These are phyloP conservation scores for Myripristis murdjan DNA, from an alignment of 2,797 vertebrate species.

Conservation along the genomic window DNA sequence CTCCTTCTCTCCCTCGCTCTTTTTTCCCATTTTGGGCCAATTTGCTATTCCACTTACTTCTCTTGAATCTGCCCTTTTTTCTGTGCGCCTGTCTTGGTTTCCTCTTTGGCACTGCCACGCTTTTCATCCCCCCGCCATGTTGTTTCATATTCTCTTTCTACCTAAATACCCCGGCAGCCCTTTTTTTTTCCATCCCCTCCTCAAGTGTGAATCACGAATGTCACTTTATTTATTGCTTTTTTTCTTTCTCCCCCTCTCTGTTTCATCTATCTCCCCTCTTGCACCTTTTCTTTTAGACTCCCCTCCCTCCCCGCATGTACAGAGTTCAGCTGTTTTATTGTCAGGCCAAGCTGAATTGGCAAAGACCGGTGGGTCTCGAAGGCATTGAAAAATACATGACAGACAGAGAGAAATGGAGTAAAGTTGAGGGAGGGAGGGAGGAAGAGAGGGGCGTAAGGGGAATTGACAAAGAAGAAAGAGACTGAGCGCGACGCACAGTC, in stretches of 20 bases:
- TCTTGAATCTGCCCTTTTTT: not conserved
- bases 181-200: slow-evolving; percentile 2
- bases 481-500: slow-evolving; percentile 9
- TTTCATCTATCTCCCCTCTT: not conserved
- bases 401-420: slow-evolving; percentile 48
- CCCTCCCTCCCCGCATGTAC: slow-evolving; percentile 5
- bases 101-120: not conserved
- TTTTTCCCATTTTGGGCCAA: slow-evolving; percentile 10
- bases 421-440: slow-evolving; percentile 50
- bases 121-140: not conserved
- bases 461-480: slow-evolving; percentile 47
- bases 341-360: slow-evolving; percentile 48
- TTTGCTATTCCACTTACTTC: slow-evolving; percentile 26
- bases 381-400: slow-evolving; percentile 67
- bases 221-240: not conserved
- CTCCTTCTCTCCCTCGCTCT: too few relatives aligned
- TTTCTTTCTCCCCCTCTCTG: not conserved
- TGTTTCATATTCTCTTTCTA: not conserved
- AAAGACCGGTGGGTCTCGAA: slow-evolving; percentile 56
- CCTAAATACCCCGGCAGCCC: not conserved
- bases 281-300: not conserved
- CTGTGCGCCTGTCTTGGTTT: not conserved
- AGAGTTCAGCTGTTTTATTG: slow-evolving; percentile 55
- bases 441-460: slow-evolving; percentile 36
- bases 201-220: not conserved